A percentile compares a stretch with the other conserved stretches of the same genome.
These are phyloP conservation scores for Drosophila serrata DNA, from an alignment of 1,140 invertebrate species.

Conservation along the genomic window DNA sequence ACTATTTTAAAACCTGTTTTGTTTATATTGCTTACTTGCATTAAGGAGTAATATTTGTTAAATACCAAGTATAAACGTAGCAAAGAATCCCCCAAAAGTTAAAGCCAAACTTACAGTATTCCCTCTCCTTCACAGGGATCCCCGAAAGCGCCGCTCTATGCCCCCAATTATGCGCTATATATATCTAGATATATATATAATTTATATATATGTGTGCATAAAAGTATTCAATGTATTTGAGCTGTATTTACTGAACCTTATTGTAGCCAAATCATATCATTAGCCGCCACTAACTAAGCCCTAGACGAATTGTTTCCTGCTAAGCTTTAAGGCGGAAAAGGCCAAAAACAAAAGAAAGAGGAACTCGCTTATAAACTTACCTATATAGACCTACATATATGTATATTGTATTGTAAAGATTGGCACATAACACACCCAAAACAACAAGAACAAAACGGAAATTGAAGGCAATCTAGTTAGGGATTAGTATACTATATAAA, in stretches of 20 bases:
- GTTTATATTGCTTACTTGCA: too few species aligned
- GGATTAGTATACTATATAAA: slow-evolving; percentile 53
- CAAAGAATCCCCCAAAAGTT: not conserved
- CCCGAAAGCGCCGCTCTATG: not conserved
- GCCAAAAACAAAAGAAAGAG: not conserved
- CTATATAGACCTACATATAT: slow-evolving; percentile 39
- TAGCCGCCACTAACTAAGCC: slow-evolving; percentile 46
- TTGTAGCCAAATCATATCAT: slow-evolving; percentile 68
- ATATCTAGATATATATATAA: slow-evolving; percentile 9
- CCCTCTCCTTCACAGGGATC: not conserved
- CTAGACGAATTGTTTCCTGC: slow-evolving; percentile 56
- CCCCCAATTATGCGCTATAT: slow-evolving; percentile 11
- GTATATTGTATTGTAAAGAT: slow-evolving; percentile 13
- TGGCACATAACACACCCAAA: slow-evolving; percentile 37
- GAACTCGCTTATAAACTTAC: slow-evolving; percentile 44
- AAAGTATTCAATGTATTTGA: slow-evolving; percentile 24
- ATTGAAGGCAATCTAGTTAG: slow-evolving; percentile 85
- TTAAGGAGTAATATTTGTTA: too few species aligned
- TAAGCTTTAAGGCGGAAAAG: slow-evolving; percentile 52
- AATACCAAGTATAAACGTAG: slow-evolving; percentile 6
- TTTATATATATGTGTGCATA: slow-evolving; percentile 4
- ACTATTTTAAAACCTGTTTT: too few species aligned
- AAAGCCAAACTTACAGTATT: slow-evolving; percentile 6
- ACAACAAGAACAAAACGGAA: slow-evolving; percentile 46
- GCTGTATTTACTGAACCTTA: slow-evolving; percentile 32